Percentiles rank a stretch among this genome's conserved stretches.
Conservation (phyloP, 2,888 invertebrate genomes). For the Apomyelois bistriatella region DNA sequence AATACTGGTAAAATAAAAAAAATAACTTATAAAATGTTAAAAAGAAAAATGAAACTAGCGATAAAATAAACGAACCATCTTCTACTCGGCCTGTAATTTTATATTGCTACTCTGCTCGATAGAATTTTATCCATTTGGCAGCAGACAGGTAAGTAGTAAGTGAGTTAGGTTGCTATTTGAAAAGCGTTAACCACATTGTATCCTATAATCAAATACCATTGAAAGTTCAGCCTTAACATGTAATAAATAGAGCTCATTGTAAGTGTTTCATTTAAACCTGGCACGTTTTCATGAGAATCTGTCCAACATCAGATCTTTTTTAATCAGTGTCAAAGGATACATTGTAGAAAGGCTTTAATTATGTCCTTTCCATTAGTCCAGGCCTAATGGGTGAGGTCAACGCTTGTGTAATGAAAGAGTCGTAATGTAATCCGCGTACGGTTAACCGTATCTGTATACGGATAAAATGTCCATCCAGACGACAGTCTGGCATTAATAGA, state of each 20-base stretch:
- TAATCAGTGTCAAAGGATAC: constrained; percentile 9
- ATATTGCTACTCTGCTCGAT: background rate
- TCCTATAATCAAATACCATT: background rate
- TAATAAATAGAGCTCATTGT: background rate
- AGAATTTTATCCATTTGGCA: constrained; percentile 8
- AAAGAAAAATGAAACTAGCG: too few species aligned
- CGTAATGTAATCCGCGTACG: background rate
- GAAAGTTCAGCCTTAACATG: background rate
- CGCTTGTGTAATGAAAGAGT: background rate
- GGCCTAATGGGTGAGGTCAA: background rate
- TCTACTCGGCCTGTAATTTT: background rate
- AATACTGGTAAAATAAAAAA: too few species aligned
- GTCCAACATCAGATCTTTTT: constrained; percentile 7
- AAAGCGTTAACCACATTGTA: constrained; percentile 9
- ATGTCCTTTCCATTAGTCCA: constrained; percentile 4
- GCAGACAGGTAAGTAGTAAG: constrained; percentile 5
- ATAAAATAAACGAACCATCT: background rate
- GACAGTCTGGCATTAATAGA: too few species aligned
- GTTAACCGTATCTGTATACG: too few species aligned
- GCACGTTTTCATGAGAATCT: background rate
- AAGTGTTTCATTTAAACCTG: background rate
- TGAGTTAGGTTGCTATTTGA: constrained; percentile 8
- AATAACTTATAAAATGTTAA: background rate
- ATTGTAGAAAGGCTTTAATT: constrained; percentile 6
- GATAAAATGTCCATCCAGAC: too few species aligned